Conservation (phyloP, 2,888 invertebrate species). For the Drosophila putrida region DNA sequence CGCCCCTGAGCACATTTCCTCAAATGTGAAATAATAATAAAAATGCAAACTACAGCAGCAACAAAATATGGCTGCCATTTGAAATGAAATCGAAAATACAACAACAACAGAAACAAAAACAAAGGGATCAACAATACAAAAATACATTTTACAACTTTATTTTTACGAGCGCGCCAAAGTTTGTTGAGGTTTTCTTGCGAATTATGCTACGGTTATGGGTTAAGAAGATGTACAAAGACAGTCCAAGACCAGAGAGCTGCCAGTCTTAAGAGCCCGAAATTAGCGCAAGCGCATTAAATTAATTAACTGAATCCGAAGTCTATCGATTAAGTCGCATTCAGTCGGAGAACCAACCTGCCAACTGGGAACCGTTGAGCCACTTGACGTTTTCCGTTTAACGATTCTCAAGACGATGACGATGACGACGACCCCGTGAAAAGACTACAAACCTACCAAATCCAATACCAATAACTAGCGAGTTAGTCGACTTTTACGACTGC, state of each 20-base stretch:
- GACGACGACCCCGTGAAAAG: constrained; percentile 12
- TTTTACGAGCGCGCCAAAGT: constrained; percentile 74
- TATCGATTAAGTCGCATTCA: constrained; percentile 63
- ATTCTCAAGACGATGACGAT: constrained; percentile 20
- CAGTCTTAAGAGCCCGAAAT: constrained; percentile 66
- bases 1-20: constrained; percentile 50
- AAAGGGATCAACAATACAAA: constrained; percentile 39
- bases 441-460: constrained; percentile 30
- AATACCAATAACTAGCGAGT: constrained; percentile 26
- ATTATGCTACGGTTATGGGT: constrained; percentile 36
- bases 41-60: constrained; percentile 54
- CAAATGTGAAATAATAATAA: constrained; percentile 53
- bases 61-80: constrained; percentile 64
- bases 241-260: constrained; percentile 44
- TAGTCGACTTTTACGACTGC: constrained; percentile 53
- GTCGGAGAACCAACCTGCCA: constrained; percentile 27
- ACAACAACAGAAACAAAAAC: constrained; percentile 35
- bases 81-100: constrained; percentile 77
- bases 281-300: constrained; percentile 76
- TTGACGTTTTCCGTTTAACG: constrained; percentile 45
- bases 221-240: constrained; percentile 23
- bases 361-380: constrained; percentile 29
- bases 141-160: constrained; percentile 78
- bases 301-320: constrained; percentile 78
- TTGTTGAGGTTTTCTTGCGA: constrained; percentile 56